Conservation (phyloP, 2,113 vertebrate species). For the Zosterops lateralis region DNA sequence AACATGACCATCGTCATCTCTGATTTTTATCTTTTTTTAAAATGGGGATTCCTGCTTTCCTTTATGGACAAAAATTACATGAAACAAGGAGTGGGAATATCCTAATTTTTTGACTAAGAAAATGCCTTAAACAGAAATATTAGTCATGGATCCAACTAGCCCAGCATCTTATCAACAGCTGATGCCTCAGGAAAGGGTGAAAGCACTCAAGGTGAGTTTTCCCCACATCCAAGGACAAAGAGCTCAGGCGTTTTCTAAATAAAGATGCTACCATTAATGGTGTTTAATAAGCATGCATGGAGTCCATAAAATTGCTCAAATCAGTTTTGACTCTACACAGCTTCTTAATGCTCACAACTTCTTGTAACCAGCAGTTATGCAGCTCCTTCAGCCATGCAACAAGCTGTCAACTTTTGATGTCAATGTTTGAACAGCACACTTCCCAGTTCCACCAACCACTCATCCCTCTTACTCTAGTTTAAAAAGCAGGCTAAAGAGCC, state of each 20-base stretch:
- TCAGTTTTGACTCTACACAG: not conserved
- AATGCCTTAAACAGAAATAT: not conserved
- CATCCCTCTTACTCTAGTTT: not conserved
- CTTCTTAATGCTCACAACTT: not conserved
- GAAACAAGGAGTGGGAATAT: not conserved
- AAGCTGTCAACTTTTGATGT: not conserved
- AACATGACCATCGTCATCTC: too few relatives aligned
- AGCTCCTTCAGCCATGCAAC: not conserved
- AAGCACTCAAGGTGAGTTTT: not conserved
- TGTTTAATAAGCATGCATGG: not conserved
- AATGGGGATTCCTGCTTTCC: not conserved
- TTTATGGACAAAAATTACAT: not conserved
- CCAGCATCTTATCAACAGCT: not conserved
- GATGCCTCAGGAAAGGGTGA: not conserved
- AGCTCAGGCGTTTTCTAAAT: not conserved
- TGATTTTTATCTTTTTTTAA: not conserved
- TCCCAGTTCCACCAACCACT: not conserved
- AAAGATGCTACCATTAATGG: not conserved
- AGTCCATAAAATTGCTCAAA: not conserved
- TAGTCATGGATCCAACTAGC: not conserved
- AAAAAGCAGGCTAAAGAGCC: not conserved
- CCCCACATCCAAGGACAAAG: not conserved
- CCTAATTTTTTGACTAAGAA: not conserved
- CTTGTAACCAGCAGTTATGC: not conserved
- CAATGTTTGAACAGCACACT: not conserved